phyloP scores from a whole-genome alignment of 2,113 vertebrate genomes.

The Engystomops pustulosus region DNA sequence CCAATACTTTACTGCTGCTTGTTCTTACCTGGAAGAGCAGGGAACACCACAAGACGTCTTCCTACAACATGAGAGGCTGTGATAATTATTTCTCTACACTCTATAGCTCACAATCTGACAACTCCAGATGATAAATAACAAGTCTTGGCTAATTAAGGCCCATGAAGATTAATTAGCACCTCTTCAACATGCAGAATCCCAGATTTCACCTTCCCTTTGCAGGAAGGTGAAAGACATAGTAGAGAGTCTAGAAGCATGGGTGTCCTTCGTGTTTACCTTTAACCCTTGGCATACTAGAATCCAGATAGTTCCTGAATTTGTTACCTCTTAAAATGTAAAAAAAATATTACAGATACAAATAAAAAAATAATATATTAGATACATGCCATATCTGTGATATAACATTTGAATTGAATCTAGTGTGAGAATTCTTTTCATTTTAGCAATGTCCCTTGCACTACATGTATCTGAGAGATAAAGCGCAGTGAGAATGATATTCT shows the following conservation, averaged over 20 bases:
- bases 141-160: slow-evolving; percentile 49
- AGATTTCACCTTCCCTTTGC: slow-evolving; percentile 38
- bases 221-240: slow-evolving; percentile 50
- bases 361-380: not conserved
- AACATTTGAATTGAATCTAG: not conserved
- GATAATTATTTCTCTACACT: slow-evolving; percentile 55
- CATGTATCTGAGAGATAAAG: too few species aligned
- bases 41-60: slow-evolving; percentile 11
- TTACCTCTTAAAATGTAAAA: not conserved
- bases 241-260: not conserved
- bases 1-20: not conserved
- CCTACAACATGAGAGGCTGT: slow-evolving; percentile 25
- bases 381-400: not conserved
- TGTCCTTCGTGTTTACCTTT: not conserved
- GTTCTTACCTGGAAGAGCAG: not conserved
- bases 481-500: too few species aligned
- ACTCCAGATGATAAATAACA: slow-evolving; percentile 51
- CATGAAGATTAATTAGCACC: slow-evolving; percentile 54
- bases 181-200: slow-evolving; percentile 32
- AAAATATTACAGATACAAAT: not conserved
- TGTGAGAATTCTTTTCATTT: too few species aligned
- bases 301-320: not conserved
- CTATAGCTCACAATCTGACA: slow-evolving; percentile 44
- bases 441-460: too few species aligned
- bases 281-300: not conserved